Conservation (phyloP, 2,888 invertebrate species). For the Neocrepidodera transversa region DNA sequence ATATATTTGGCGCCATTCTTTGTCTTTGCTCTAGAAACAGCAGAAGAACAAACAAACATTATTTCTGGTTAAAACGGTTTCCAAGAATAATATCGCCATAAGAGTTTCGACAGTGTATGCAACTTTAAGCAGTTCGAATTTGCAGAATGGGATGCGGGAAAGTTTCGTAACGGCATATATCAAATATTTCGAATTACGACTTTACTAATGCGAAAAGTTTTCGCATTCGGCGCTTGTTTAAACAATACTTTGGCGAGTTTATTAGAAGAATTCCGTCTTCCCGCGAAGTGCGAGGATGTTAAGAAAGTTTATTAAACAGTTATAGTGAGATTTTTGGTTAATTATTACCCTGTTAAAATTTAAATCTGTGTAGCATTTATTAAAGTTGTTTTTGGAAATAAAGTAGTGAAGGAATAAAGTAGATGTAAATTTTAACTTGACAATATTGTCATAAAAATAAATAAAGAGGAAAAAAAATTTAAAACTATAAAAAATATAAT, state of each 20-base stretch:
- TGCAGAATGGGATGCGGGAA: slow-evolving; percentile 2
- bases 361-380: too few relatives aligned
- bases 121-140: slow-evolving; percentile 22
- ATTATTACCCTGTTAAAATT: too few relatives aligned
- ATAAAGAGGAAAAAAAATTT: too few relatives aligned
- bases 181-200: slow-evolving; percentile 26
- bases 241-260: slow-evolving; percentile 22
- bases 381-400: too few relatives aligned
- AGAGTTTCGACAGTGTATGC: slow-evolving; percentile 18
- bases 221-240: slow-evolving; percentile 21
- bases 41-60: slow-evolving; percentile 26
- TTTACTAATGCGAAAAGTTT: slow-evolving; percentile 24
- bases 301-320: slow-evolving; percentile 13
- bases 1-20: slow-evolving; percentile 20
- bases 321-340: too few relatives aligned
- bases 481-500: too few relatives aligned
- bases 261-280: slow-evolving; percentile 25
- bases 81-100: slow-evolving; percentile 15
- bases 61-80: slow-evolving; percentile 23
- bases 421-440: too few relatives aligned
- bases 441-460: too few relatives aligned
- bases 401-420: too few relatives aligned
- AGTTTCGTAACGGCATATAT: slow-evolving; percentile 18
- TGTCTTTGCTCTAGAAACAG: slow-evolving; percentile 7
- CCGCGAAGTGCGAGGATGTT: slow-evolving; percentile 8